Evolutionary conservation across 2,113 vertebrate genomes (phyloP).

Genomic region (Centropristis striata): DNA sequence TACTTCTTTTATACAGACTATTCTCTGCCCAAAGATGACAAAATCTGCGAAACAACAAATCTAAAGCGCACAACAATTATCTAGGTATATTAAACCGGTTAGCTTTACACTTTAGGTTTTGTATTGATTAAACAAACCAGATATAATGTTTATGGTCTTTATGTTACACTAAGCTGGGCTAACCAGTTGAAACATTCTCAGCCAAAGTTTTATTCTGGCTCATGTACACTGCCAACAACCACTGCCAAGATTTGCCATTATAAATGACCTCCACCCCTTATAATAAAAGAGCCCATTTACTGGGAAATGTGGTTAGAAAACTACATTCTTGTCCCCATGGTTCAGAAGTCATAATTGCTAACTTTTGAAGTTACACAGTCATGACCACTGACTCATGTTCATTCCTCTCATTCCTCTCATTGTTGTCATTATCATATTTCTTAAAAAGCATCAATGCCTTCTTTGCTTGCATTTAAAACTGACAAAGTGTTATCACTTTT

Average conservation of each 20-base stretch:
- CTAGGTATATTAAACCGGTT: no score
- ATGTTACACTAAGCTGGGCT: no score
- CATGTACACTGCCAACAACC: not conserved
- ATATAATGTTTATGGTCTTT: no score
- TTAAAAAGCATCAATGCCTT: not conserved
- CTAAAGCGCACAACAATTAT: no score
- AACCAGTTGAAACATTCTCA: not conserved
- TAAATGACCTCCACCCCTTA: not conserved
- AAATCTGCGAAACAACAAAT: no score
- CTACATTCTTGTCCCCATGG: not conserved
- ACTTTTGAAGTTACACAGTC: not conserved
- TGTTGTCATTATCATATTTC: not conserved
- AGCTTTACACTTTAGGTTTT: no score
- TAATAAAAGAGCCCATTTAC: not conserved
- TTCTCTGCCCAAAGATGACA: no score
- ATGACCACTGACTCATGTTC: slow-evolving; percentile 1
- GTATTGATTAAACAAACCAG: no score
- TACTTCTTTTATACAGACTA: no score
- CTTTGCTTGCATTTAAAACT: not conserved
- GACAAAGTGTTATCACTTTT: slow-evolving; percentile 30
- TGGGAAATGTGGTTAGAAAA: not conserved
- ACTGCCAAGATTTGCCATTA: not conserved
- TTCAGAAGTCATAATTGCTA: slow-evolving; percentile 4
- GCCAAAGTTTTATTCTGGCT: not conserved
- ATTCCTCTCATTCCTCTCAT: slow-evolving; percentile 1